Percentiles rank a stretch among this genome's conserved stretches.
Conservation (phyloP, 2,797 vertebrate genomes). For the Microctenopoma lineatum region DNA sequence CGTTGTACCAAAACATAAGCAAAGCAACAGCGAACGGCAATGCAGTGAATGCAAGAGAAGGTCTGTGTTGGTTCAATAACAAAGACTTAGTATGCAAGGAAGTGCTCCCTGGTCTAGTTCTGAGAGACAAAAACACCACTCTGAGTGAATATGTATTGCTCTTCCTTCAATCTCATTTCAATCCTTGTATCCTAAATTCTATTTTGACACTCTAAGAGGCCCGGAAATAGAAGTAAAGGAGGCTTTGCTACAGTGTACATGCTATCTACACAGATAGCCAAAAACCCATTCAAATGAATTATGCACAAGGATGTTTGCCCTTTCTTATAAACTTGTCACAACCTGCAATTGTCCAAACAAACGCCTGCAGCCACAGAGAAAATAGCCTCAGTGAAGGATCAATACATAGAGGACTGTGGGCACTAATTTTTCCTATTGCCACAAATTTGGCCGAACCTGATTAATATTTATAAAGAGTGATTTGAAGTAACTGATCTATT, state of each 20-base stretch:
- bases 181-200: slow-evolving; percentile 16
- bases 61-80: slow-evolving; percentile 38
- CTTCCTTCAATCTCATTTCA: slow-evolving; percentile 26
- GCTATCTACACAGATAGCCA: slow-evolving; percentile 7
- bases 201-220: slow-evolving; percentile 15
- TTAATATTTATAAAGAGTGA: slow-evolving; percentile 75
- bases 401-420: slow-evolving; percentile 27
- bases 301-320: slow-evolving; percentile 17
- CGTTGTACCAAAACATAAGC: slow-evolving; percentile 53
- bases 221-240: neutral
- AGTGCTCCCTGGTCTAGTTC: neutral
- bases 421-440: slow-evolving; percentile 62
- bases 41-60: slow-evolving; percentile 48
- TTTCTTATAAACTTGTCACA: slow-evolving; percentile 26
- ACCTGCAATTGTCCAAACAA: slow-evolving; percentile 31
- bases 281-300: slow-evolving; percentile 23
- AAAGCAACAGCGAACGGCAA: slow-evolving; percentile 66
- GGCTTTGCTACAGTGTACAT: slow-evolving; percentile 8
- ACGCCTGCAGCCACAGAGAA: slow-evolving; percentile 25
- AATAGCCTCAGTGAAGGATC: slow-evolving; percentile 14
- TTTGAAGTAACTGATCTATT: slow-evolving; percentile 67
- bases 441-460: slow-evolving; percentile 62
- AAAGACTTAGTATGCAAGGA: slow-evolving; percentile 35
- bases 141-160: neutral
- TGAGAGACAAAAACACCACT: slow-evolving; percentile 16